A percentile compares a stretch with the other conserved stretches of the same genome.
Conservation (phyloP, 2,113 vertebrate genomes). For the Zapornia atra region DNA sequence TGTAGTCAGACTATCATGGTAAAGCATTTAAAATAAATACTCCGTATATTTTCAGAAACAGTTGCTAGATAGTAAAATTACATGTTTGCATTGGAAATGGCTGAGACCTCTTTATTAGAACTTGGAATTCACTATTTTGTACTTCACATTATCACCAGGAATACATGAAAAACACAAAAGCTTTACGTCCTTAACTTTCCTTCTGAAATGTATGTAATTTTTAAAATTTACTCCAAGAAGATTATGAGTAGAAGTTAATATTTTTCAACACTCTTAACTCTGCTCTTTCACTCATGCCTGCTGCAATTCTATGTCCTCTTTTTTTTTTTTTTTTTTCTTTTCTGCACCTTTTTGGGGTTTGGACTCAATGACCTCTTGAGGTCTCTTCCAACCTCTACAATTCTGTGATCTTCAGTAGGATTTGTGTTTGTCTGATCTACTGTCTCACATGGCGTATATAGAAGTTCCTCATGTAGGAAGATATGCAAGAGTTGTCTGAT, state of each 20-base stretch:
- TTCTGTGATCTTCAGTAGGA: neutral
- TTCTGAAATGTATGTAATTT: neutral
- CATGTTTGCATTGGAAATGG: neutral
- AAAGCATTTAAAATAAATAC: constrained; percentile 67
- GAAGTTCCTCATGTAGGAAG: neutral
- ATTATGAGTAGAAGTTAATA: neutral
- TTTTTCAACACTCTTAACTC: neutral
- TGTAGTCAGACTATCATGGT: constrained; percentile 33
- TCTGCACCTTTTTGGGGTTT: too few species aligned
- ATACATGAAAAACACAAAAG: neutral
- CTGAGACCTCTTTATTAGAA: neutral
- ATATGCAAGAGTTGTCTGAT: neutral
- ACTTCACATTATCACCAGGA: neutral
- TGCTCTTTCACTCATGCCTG: neutral
- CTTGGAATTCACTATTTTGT: neutral
- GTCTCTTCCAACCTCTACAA: too few species aligned
- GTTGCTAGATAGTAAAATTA: constrained; percentile 39
- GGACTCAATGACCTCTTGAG: too few species aligned
- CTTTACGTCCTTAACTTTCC: neutral
- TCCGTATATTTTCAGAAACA: constrained; percentile 69
- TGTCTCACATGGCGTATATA: neutral
- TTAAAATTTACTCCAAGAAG: neutral
- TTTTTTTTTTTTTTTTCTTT: too few species aligned
- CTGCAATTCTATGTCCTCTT: too few species aligned
- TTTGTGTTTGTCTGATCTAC: neutral